phyloP scores from a whole-genome alignment of 2,888 invertebrate species.

The Pseudococcus jackbeardsleyi region DNA sequence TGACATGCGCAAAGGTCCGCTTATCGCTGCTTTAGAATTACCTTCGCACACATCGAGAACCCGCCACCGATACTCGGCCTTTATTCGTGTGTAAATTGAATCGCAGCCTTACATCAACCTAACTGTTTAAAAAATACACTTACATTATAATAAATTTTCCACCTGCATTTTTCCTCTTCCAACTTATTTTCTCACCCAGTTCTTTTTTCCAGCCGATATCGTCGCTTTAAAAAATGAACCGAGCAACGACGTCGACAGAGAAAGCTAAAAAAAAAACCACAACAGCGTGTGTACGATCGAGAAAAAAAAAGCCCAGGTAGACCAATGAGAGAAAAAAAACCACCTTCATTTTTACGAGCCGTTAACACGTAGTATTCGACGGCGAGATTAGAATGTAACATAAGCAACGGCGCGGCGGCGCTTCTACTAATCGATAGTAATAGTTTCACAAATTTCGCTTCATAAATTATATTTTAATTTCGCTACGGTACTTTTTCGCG shows the following conservation, averaged over 20 bases:
- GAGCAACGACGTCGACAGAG: not conserved
- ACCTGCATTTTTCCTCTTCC: not conserved
- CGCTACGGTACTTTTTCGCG: not conserved
- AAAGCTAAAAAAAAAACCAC: not conserved
- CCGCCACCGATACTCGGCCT: not conserved
- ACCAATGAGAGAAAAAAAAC: slow-evolving; percentile 19
- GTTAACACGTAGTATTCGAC: slow-evolving; percentile 52
- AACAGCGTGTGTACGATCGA: not conserved
- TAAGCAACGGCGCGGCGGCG: slow-evolving; percentile 34
- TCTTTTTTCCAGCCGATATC: not conserved
- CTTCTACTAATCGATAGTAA: slow-evolving; percentile 48
- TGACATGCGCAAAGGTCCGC: not conserved
- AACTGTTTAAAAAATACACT: not conserved
- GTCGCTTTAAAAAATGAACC: not conserved
- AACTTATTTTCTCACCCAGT: not conserved
- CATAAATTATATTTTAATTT: slow-evolving; percentile 54
- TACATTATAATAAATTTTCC: slow-evolving; percentile 4
- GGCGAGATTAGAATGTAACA: slow-evolving; percentile 44
- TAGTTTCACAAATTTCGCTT: slow-evolving; percentile 44
- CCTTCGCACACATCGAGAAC: slow-evolving; percentile 10
- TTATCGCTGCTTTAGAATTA: not conserved
- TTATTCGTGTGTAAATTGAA: not conserved
- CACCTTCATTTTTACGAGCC: slow-evolving; percentile 34
- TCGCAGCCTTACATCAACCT: not conserved
- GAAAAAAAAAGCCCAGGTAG: not conserved